phyloP scores from a whole-genome alignment of 2,113 vertebrate genomes.

The Barnardius zonarius region DNA sequence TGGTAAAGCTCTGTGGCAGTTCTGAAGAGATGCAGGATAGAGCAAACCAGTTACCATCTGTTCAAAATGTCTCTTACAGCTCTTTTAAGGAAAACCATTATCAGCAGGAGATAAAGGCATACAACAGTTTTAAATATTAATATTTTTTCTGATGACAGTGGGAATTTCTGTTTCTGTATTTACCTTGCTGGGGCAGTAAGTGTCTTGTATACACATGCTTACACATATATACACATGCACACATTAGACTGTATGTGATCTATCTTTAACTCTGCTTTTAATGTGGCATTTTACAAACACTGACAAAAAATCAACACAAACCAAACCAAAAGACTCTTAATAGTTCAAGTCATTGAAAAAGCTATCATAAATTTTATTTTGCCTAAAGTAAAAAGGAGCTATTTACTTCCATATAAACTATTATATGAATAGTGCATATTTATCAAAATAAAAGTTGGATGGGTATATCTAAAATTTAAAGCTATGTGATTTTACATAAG shows the following conservation, averaged over 20 bases:
- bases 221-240: not conserved
- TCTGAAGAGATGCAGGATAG: slow-evolving; percentile 89
- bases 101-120: slow-evolving; percentile 86
- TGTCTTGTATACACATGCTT: not conserved
- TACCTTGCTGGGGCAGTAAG: not conserved
- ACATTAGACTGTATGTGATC: not conserved
- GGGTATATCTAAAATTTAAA: not conserved
- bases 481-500: not conserved
- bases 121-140: slow-evolving; percentile 85
- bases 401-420: not conserved
- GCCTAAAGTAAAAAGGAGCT: not conserved
- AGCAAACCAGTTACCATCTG: slow-evolving; percentile 94
- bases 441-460: not conserved
- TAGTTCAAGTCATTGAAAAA: not conserved
- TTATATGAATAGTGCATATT: not conserved
- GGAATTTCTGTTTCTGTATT: slow-evolving; percentile 34
- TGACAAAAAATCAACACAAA: not conserved
- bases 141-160: slow-evolving; percentile 58
- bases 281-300: not conserved
- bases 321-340: not conserved
- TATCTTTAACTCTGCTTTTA: not conserved
- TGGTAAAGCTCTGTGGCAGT: slow-evolving; percentile 90
- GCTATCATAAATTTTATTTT: not conserved
- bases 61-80: slow-evolving; percentile 89
- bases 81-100: slow-evolving; percentile 91